phyloP scores from a whole-genome alignment of 2,888 invertebrate genomes.

The Conomelus anceps region DNA sequence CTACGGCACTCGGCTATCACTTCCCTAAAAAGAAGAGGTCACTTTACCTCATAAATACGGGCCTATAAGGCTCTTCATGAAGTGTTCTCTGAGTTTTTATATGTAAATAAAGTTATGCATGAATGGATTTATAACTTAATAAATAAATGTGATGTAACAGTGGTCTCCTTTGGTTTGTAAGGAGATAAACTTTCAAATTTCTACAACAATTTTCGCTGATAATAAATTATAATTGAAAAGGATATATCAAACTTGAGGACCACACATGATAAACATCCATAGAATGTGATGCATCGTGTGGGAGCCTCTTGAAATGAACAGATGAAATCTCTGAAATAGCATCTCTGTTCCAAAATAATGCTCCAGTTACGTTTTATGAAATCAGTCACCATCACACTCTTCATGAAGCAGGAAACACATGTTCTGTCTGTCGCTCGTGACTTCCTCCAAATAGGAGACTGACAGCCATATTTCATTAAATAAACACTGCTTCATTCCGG shows the following conservation, averaged over 20 bases:
- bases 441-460: not conserved
- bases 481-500: not conserved
- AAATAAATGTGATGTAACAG: no score
- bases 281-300: not conserved
- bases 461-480: not conserved
- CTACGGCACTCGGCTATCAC: no score
- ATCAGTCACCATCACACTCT: not conserved
- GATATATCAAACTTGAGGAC: not conserved
- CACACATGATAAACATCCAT: not conserved
- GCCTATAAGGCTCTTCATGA: no score
- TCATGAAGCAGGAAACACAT: not conserved
- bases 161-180: no score
- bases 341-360: no score
- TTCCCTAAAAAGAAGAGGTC: no score
- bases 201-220: no score
- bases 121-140: no score
- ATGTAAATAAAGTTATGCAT: no score
- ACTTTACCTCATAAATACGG: no score
- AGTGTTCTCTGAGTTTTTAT: no score
- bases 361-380: not conserved
- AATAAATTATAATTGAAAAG: not conserved
- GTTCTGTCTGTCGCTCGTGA: not conserved
- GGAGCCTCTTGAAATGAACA: not conserved
- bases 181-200: not conserved
- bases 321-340: not conserved